These are phyloP conservation scores for Sarcophaga rosellei DNA, from an alignment of 2,888 invertebrate species.

Conservation along the genomic window DNA sequence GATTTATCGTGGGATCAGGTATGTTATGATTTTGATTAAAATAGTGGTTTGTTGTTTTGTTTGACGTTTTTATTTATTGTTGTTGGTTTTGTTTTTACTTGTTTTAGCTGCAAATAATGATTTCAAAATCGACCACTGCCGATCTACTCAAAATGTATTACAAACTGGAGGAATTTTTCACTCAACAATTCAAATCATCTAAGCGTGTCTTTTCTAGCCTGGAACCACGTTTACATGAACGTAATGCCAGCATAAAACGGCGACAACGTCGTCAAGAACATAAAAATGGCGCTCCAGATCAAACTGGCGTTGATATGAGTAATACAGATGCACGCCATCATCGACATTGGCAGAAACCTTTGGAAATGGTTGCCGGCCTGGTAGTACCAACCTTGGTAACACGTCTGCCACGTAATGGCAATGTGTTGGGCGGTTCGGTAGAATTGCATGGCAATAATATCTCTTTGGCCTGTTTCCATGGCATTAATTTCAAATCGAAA, in stretches of 20 bases:
- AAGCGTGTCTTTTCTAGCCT: slow-evolving; percentile 93
- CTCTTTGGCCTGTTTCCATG: slow-evolving; percentile 97
- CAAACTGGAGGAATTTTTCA: slow-evolving; percentile 98
- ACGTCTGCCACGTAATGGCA: slow-evolving; percentile 87
- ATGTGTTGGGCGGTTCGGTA: slow-evolving; percentile 93
- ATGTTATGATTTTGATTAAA: neutral
- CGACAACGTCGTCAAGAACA: slow-evolving; percentile 78
- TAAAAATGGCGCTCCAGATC: slow-evolving; percentile 73
- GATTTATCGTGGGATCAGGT: slow-evolving; percentile 95
- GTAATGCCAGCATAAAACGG: slow-evolving; percentile 78
- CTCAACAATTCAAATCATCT: slow-evolving; percentile 97
- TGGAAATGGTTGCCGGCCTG: slow-evolving; percentile 90
- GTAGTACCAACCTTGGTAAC: slow-evolving; percentile 88
- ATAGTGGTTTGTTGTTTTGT: no score
- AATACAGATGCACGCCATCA: slow-evolving; percentile 89
- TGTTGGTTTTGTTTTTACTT: neutral
- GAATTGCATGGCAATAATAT: slow-evolving; percentile 94
- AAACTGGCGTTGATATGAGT: slow-evolving; percentile 73
- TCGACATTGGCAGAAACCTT: slow-evolving; percentile 96
- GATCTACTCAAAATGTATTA: slow-evolving; percentile 98
- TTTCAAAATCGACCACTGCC: slow-evolving; percentile 97
- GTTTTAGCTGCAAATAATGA: slow-evolving; percentile 92
- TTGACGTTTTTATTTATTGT: neutral
- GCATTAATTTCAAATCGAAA: slow-evolving; percentile 97
- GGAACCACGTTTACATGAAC: slow-evolving; percentile 82